Evolutionary conservation across 2,888 invertebrate species (phyloP).

Genomic region (Mythimna pallens): DNA sequence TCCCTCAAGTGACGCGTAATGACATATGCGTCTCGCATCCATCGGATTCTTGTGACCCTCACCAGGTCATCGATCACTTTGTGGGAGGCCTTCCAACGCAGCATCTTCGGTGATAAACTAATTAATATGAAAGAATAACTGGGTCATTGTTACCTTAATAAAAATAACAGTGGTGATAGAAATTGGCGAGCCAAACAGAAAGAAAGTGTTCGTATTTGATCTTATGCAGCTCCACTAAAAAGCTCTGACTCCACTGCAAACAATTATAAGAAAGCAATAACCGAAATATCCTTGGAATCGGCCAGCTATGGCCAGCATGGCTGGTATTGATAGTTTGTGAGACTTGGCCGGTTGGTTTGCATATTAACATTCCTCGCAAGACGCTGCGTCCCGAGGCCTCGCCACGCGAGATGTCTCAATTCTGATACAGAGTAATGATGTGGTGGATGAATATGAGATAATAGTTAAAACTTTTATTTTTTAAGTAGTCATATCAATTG

Average conservation of each 20-base stretch:
- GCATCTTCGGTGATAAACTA: too few species aligned
- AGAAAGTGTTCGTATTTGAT: too few species aligned
- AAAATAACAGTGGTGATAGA: too few species aligned
- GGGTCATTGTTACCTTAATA: too few species aligned
- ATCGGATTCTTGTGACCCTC: too few species aligned
- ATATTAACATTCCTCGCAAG: slow-evolving; percentile 82
- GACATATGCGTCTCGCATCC: too few species aligned
- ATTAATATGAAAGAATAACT: too few species aligned
- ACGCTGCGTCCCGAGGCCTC: slow-evolving; percentile 65
- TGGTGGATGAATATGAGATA: slow-evolving; percentile 6
- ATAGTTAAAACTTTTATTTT: background rate
- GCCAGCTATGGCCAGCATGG: slow-evolving; percentile 55
- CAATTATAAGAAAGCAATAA: slow-evolving; percentile 43
- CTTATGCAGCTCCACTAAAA: background rate
- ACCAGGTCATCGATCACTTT: too few species aligned
- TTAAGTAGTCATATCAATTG: too few species aligned
- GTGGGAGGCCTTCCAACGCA: too few species aligned
- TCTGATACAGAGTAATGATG: slow-evolving; percentile 72
- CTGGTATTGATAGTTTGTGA: slow-evolving; percentile 60
- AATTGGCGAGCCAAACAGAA: too few species aligned
- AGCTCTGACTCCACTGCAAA: background rate
- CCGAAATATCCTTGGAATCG: slow-evolving; percentile 49
- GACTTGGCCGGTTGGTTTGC: slow-evolving; percentile 69
- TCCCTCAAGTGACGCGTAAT: too few species aligned
- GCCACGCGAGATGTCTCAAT: slow-evolving; percentile 80